A percentile compares a stretch with the other conserved stretches of the same genome.
Evolutionary conservation across 2,113 vertebrate genomes (phyloP).

Genomic region (Psittacula cyanocephala): DNA sequence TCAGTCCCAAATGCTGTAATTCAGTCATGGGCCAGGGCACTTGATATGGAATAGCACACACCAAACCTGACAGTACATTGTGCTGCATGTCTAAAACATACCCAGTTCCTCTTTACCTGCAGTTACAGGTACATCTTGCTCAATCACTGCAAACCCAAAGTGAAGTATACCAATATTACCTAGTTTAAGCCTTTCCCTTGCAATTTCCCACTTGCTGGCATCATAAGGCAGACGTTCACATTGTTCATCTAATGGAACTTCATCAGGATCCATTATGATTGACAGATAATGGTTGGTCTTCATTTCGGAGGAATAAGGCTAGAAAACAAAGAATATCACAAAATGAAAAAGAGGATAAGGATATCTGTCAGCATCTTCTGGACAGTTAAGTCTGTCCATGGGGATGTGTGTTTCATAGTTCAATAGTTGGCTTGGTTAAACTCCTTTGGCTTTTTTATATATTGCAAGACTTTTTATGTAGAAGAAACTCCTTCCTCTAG

Average conservation of each 20-base stretch:
- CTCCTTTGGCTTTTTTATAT: not conserved
- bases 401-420: not conserved
- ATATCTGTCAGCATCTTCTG: not conserved
- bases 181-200: slow-evolving; percentile 89
- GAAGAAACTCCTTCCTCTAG: not conserved
- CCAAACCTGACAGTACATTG: fast-evolving
- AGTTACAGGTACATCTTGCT: not conserved
- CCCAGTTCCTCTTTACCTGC: not conserved
- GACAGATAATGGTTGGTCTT: slow-evolving; percentile 88
- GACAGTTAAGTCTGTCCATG: not conserved
- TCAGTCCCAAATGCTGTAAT: not conserved
- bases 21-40: not conserved
- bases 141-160: not conserved
- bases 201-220: slow-evolving; percentile 93
- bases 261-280: slow-evolving; percentile 88
- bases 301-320: slow-evolving; percentile 76
- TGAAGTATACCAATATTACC: slow-evolving; percentile 69
- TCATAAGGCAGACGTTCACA: slow-evolving; percentile 90
- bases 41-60: not conserved
- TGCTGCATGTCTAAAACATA: not conserved
- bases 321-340: slow-evolving; percentile 44
- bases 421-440: not conserved
- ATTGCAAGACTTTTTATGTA: not conserved
- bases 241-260: slow-evolving; percentile 84
- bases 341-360: not conserved